These are phyloP conservation scores for Tor tambroides DNA, from an alignment of 2,113 vertebrate species.

Conservation along the genomic window DNA sequence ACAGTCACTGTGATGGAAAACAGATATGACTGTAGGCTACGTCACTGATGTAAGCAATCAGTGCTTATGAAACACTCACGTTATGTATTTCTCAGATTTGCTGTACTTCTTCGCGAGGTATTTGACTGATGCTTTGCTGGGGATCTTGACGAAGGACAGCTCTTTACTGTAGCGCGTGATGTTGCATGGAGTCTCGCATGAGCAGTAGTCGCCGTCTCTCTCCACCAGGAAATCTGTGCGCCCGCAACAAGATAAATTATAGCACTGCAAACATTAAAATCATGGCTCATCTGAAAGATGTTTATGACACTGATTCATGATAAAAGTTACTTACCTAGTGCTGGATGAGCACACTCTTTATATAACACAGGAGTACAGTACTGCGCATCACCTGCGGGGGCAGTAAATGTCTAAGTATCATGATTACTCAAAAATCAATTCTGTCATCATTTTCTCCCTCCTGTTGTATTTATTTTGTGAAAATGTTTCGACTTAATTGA, in stretches of 20 bases:
- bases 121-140: conserved; percentile 97
- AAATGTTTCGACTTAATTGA: too few species aligned
- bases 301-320: neutral
- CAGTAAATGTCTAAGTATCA: neutral
- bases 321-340: conserved; percentile 82
- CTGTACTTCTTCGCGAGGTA: conserved; percentile 99
- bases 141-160: conserved; percentile 98
- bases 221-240: conserved; percentile 92
- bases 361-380: conserved; percentile 97
- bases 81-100: conserved; percentile 97
- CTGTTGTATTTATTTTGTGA: neutral
- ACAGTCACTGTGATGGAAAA: neutral
- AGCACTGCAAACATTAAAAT: neutral
- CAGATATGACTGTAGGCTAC: neutral
- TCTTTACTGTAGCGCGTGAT: conserved; percentile 96
- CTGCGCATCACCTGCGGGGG: conserved; percentile 86
- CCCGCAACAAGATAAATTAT: neutral
- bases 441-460: neutral
- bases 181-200: conserved; percentile 97
- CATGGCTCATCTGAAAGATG: neutral
- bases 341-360: conserved; percentile 96
- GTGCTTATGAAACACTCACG: conserved; percentile 73
- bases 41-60: too few species aligned
- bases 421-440: too few species aligned
- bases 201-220: conserved; percentile 92